Conservation (phyloP, 2,797 vertebrate genomes). For the Brachyalestes nurse region DNA sequence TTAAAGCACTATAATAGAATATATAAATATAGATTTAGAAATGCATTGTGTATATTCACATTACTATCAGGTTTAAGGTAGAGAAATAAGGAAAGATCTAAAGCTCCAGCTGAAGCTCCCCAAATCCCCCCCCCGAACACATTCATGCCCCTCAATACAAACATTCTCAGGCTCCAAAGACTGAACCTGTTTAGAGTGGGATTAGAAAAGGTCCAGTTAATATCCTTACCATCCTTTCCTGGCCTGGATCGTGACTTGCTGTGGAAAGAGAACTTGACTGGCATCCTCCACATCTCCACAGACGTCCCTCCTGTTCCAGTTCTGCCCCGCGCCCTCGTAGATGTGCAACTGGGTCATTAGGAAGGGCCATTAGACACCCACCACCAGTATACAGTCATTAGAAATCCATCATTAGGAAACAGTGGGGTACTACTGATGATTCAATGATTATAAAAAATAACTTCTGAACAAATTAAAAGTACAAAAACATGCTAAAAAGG, state of each 20-base stretch:
- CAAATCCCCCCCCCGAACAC: not conserved
- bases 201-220: slow-evolving; percentile 5
- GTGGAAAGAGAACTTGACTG: slow-evolving; percentile 72
- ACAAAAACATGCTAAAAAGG: not conserved
- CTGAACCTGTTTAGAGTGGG: not conserved
- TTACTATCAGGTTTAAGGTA: not conserved
- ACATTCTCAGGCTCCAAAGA: not conserved
- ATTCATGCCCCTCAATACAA: slow-evolving; percentile 5
- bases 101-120: not conserved
- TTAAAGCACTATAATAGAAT: not conserved
- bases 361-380: slow-evolving; percentile 54
- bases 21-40: too few relatives aligned
- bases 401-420: slow-evolving; percentile 35
- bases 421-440: slow-evolving; percentile 1
- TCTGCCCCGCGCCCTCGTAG: slow-evolving; percentile 73
- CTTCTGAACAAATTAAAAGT: not conserved
- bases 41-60: too few relatives aligned
- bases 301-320: slow-evolving; percentile 78
- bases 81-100: not conserved
- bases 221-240: slow-evolving; percentile 86
- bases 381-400: slow-evolving; percentile 35
- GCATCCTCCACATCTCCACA: slow-evolving; percentile 76
- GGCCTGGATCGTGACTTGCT: slow-evolving; percentile 77
- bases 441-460: not conserved
- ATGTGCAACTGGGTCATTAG: slow-evolving; percentile 81